Conservation (phyloP, 2,888 invertebrate genomes). For the Tridacna crocea region DNA sequence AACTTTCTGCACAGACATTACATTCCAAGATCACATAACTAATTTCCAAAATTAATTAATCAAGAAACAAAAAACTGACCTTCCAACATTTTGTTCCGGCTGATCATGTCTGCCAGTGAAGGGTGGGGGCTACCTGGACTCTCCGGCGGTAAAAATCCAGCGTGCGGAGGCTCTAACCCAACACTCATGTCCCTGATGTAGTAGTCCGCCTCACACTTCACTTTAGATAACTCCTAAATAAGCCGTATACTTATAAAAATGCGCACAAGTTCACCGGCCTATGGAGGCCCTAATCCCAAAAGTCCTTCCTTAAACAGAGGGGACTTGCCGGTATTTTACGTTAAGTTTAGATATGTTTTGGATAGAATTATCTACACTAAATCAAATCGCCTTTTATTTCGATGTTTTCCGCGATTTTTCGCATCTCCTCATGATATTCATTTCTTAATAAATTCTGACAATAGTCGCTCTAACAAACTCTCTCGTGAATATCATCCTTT, state of each 20-base stretch:
- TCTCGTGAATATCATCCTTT: conserved; percentile 16
- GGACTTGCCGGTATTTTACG: conserved; percentile 10
- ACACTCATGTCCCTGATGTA: conserved; percentile 40
- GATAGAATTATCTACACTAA: conserved; percentile 20
- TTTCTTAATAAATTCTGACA: conserved; percentile 30
- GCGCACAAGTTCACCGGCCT: too few relatives aligned
- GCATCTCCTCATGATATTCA: conserved; percentile 16
- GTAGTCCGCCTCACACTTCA: conserved; percentile 17
- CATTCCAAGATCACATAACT: not conserved
- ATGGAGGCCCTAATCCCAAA: too few relatives aligned
- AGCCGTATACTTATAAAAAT: not conserved
- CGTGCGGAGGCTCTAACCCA: conserved; percentile 54
- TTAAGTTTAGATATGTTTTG: conserved; percentile 7
- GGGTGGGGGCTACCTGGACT: conserved; percentile 69
- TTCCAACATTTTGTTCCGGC: conserved; percentile 80
- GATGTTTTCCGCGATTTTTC: conserved; percentile 22
- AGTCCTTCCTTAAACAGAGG: too few relatives aligned
- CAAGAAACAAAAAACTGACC: conserved; percentile 65
- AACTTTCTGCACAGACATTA: too few relatives aligned
- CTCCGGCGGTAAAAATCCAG: conserved; percentile 52
- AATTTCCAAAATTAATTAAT: not conserved
- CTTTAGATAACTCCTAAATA: conserved; percentile 4
- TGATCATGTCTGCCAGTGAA: conserved; percentile 78
- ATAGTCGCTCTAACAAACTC: conserved; percentile 18
- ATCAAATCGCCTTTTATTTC: conserved; percentile 18